Percentiles rank a stretch among this genome's conserved stretches.
These are phyloP conservation scores for Diprion similis DNA, from an alignment of 1,140 invertebrate species.

Conservation along the genomic window DNA sequence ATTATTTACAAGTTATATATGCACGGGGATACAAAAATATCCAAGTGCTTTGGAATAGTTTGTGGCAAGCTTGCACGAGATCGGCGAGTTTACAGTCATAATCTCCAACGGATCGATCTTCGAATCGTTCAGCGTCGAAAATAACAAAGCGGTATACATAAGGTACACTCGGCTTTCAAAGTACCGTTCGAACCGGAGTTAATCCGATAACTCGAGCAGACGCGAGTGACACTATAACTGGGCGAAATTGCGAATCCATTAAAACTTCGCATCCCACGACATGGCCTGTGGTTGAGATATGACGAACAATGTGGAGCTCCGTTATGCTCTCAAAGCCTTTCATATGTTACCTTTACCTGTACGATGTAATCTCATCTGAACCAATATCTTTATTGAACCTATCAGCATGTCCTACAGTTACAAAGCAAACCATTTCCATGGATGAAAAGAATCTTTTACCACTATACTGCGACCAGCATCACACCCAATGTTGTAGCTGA, in stretches of 20 bases:
- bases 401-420: too few relatives aligned
- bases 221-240: neutral
- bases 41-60: neutral
- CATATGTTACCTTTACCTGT: neutral
- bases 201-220: neutral
- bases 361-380: too few relatives aligned
- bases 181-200: constrained; percentile 1
- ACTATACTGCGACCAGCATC: neutral
- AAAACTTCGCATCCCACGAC: neutral
- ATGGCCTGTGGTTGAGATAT: too few relatives aligned
- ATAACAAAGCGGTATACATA: neutral
- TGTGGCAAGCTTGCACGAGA: neutral
- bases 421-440: neutral
- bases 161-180: neutral
- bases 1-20: neutral
- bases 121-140: neutral
- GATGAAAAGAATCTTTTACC: neutral
- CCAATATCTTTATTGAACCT: too few relatives aligned
- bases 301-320: neutral
- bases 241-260: neutral
- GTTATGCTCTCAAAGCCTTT: neutral
- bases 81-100: neutral
- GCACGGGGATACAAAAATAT: neutral
- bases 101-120: too few relatives aligned
- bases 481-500: neutral